Evolutionary conservation across 2,797 vertebrate genomes (phyloP).

Genomic region (Gymnothorax reevesii): DNA sequence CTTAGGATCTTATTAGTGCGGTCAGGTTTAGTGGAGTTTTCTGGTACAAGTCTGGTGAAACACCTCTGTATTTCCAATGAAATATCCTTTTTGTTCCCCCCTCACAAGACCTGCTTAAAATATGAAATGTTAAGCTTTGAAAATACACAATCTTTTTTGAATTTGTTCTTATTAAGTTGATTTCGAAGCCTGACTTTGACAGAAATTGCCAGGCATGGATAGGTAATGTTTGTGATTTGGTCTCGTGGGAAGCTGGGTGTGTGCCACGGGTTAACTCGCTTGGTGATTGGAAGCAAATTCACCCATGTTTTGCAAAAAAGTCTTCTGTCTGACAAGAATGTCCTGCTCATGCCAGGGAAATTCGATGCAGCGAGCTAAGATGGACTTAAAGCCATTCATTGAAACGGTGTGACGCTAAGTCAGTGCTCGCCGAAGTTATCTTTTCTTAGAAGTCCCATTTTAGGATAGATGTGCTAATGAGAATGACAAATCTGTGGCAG

Average conservation of each 20-base stretch:
- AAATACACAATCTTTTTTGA: not conserved
- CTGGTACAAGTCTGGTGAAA: not conserved
- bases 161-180: not conserved
- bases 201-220: not conserved
- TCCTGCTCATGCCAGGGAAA: not conserved
- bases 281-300: not conserved
- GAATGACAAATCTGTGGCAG: conserved; percentile 32
- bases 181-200: no score
- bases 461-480: conserved; percentile 7
- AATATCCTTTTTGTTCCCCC: not conserved
- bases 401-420: not conserved
- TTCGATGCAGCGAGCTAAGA: not conserved
- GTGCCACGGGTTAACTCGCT: not conserved
- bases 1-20: not conserved
- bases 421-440: not conserved
- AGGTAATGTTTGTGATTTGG: not conserved
- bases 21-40: not conserved
- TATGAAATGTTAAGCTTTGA: not conserved
- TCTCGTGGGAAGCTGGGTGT: not conserved
- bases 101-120: no score
- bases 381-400: not conserved
- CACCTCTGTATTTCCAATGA: not conserved
- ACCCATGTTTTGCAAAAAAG: not conserved
- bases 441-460: conserved; percentile 18
- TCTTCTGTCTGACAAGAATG: not conserved